Evolutionary conservation across 2,797 vertebrate genomes (phyloP).

Genomic region (Mycteria americana): DNA sequence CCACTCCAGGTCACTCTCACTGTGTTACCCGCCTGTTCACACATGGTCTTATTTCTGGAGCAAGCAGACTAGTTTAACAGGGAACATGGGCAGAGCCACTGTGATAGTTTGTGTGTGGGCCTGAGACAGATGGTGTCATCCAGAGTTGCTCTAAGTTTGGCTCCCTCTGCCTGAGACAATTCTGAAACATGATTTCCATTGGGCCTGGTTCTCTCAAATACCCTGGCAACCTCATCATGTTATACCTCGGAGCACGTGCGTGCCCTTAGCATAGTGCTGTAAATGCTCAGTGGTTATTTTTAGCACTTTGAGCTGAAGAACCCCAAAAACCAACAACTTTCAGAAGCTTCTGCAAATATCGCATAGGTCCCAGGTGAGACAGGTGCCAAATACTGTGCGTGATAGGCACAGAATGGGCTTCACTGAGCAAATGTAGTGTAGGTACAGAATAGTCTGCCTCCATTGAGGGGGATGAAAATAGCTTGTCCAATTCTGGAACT

Average conservation of each 20-base stretch:
- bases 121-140: neutral
- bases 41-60: neutral
- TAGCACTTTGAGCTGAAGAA: neutral
- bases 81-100: neutral
- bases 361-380: neutral
- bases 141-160: neutral
- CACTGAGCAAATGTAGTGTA: neutral
- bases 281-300: accelerated
- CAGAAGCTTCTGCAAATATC: neutral
- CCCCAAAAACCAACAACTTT: neutral
- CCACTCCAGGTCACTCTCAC: neutral
- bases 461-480: neutral
- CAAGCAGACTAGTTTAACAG: neutral
- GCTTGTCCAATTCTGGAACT: neutral
- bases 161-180: neutral
- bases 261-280: neutral
- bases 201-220: neutral
- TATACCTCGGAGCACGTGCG: accelerated
- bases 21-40: neutral
- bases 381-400: neutral
- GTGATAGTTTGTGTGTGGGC: neutral
- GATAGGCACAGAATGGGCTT: neutral
- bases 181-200: neutral
- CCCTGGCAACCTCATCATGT: neutral
- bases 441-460: neutral